Conservation (phyloP, 92 coral and sea anemone species). For the Bergia puertoricense region DNA sequence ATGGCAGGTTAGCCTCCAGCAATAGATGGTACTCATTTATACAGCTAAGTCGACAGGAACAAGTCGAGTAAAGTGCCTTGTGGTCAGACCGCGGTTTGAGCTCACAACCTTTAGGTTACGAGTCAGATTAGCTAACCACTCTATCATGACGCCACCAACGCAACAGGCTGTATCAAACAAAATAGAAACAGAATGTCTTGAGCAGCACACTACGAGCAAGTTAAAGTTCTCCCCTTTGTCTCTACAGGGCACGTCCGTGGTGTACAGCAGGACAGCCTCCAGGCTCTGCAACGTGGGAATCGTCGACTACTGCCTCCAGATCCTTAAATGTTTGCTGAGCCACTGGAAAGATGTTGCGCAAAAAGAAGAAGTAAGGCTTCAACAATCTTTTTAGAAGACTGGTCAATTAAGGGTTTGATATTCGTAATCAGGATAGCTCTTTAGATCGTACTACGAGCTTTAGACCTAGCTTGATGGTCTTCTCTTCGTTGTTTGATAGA, state of each 20-base stretch:
- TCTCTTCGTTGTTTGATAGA: neutral
- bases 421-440: neutral
- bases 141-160: too few relatives aligned
- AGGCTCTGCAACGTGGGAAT: constrained; percentile 80
- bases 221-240: neutral
- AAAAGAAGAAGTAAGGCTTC: constrained; percentile 70
- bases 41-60: too few relatives aligned
- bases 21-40: too few relatives aligned
- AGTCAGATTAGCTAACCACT: too few relatives aligned
- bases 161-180: neutral
- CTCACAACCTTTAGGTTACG: too few relatives aligned
- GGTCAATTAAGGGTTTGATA: too few relatives aligned
- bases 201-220: neutral
- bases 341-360: constrained; percentile 92
- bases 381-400: too few relatives aligned
- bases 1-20: too few relatives aligned
- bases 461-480: neutral
- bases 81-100: too few relatives aligned
- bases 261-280: constrained; percentile 78
- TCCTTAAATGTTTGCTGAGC: constrained; percentile 80
- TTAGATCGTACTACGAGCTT: neutral
- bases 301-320: constrained; percentile 77
- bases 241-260: constrained; percentile 71
- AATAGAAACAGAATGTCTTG: too few relatives aligned
- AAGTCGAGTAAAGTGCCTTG: too few relatives aligned